Conservation (phyloP, 1,140 invertebrate genomes). For the Macrostomum lignano region DNA sequence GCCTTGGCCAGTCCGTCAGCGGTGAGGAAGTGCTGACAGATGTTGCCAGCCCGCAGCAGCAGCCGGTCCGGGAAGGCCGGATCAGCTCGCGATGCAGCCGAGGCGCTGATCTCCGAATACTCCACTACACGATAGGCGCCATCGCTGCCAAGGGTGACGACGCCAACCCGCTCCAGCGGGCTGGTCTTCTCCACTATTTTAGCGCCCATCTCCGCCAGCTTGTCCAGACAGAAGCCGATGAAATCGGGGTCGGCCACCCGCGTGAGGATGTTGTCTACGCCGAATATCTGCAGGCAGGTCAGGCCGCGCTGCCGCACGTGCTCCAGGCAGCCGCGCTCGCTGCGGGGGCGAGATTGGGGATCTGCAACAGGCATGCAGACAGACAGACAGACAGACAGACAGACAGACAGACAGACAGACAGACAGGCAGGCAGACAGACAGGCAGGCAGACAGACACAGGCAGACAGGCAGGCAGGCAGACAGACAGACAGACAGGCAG, state of each 20-base stretch:
- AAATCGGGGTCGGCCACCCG: conserved; percentile 92
- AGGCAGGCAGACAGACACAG: no score
- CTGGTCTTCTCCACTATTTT: conserved; percentile 36
- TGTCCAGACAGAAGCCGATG: conserved; percentile 64
- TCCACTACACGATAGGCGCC: no score
- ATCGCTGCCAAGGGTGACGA: no score
- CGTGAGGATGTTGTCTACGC: conserved; percentile 90
- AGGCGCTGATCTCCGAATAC: conserved; percentile 71
- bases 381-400: no score
- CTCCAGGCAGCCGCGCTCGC: conserved; percentile 43
- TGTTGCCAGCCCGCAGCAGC: conserved; percentile 71
- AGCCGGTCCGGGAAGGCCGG: conserved; percentile 46
- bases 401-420: no score
- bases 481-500: no score
- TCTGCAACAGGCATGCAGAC: no score
- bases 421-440: no score
- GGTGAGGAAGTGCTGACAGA: conserved; percentile 91
- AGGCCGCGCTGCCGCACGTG: conserved; percentile 53
- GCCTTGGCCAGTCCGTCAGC: conserved; percentile 40
- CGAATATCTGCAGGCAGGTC: conserved; percentile 71
- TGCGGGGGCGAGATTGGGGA: no score
- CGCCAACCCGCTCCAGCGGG: not conserved
- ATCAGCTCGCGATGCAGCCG: conserved; percentile 46
- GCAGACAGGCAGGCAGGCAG: no score
- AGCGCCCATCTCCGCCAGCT: conserved; percentile 64